Base-by-base conservation (phyloP, 1,140 invertebrate species). In the Drosophila carrolli region DNA sequence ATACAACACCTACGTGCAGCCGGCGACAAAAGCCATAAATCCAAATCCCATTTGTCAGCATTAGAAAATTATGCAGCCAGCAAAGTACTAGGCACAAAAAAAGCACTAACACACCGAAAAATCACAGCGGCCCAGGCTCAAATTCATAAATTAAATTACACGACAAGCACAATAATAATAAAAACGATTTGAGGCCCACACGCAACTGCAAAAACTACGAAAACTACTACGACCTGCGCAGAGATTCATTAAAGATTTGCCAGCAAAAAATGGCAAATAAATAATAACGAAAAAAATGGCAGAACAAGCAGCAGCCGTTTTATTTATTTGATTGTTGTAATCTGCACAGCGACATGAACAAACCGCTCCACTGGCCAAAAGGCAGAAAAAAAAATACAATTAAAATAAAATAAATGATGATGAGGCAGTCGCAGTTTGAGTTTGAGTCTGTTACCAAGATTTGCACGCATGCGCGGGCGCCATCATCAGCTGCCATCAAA, bases 121-220 rank as follows among this genome's bases (percentile, higher is more conserved):
- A 55, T 51, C 41, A 29, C 62, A 37, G n/a, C 23, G 14, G 57
- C 63, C 43, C 66, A 88, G 79, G 67, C 75, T 86, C 71, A 86
- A 86, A 89, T 88, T 88, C 84, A 88, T 88, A 88, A 88, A 88
- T 88, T 90, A 88, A 88, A 88, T 88, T 88, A 88, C 84, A 89
- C 84, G 84, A 88, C 84, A 88, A 80, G 84, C 84, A 84, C 83
- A 88, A 88, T 88, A 88, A 88, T 89, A 88, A 88, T 88, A 88
- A 88, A 89, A 89, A 84, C 84, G 84, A 88, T 88, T 88, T 88
- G 84, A 68, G 80, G 83, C 83, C 83, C 83, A 88, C 83, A 88
- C 83, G 84, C 83, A 85, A 75, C 63, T 35, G 60, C 35, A 70
- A 54, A 68, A 68, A 29, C 44, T 29, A 51, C 61, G 23, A 47